These are phyloP conservation scores for Trematomus bernacchii DNA, from an alignment of 2,797 vertebrate genomes.

Conservation along the genomic window DNA sequence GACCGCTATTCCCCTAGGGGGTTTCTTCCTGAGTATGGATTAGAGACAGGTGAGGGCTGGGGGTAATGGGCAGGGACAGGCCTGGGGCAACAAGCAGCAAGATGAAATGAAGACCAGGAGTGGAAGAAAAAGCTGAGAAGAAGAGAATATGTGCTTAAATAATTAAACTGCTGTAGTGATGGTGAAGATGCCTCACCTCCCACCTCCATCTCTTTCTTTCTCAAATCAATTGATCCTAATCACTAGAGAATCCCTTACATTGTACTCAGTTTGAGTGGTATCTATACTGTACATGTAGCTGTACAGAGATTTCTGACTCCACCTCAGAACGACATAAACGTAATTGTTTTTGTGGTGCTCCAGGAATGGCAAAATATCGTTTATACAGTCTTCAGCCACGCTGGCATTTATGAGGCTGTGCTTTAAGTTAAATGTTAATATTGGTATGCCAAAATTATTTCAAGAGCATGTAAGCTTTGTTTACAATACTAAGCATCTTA, in stretches of 20 bases:
- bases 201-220: background rate
- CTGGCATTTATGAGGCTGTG: background rate
- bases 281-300: background rate
- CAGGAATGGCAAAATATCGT: background rate
- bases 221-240: background rate
- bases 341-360: background rate
- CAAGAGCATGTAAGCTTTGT: background rate
- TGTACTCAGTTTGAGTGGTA: background rate
- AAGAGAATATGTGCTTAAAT: background rate
- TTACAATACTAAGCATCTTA: background rate
- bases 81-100: slow-evolving; percentile 24
- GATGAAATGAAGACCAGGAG: background rate
- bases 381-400: background rate
- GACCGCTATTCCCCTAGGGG: slow-evolving; percentile 36
- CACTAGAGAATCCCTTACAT: background rate
- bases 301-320: background rate
- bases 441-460: background rate
- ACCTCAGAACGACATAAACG: background rate
- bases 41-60: slow-evolving; percentile 39
- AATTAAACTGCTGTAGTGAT: background rate
- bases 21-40: slow-evolving; percentile 40
- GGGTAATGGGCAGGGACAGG: slow-evolving; percentile 50
- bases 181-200: background rate
- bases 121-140: slow-evolving; percentile 5
- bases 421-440: background rate